Conservation (phyloP, 2,888 invertebrate genomes). For the Acronicta psi region DNA sequence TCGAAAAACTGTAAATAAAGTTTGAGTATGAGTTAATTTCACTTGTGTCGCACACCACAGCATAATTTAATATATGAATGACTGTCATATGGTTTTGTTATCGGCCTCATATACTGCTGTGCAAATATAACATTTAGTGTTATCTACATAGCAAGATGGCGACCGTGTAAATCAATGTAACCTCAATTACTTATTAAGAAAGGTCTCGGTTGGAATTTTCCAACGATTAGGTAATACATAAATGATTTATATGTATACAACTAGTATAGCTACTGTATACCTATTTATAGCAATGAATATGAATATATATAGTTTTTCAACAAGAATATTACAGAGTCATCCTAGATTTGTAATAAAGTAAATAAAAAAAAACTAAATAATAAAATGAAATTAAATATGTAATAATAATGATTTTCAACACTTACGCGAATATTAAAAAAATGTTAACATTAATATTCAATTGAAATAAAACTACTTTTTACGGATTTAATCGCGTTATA, state of each 20-base stretch:
- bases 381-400: no score
- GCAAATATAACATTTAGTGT: constrained; percentile 78
- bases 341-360: no score
- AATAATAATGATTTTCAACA: no score
- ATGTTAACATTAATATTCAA: no score
- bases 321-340: neutral
- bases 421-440: no score
- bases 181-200: constrained; percentile 86
- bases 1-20: neutral
- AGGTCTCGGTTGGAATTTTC: constrained; percentile 84
- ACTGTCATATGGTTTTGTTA: constrained; percentile 70
- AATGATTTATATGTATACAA: constrained; percentile 19
- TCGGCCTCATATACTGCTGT: constrained; percentile 69
- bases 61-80: constrained; percentile 63
- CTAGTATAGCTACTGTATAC: neutral
- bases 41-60: constrained; percentile 24
- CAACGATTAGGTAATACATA: constrained; percentile 65
- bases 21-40: constrained; percentile 19
- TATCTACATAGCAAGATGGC: constrained; percentile 80
- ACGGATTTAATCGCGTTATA: no score
- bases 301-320: neutral
- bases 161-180: constrained; percentile 84
- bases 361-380: no score
- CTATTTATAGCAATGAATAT: neutral
- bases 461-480: no score